Base-by-base conservation (phyloP, 2,113 vertebrate genomes). In the Rhea pennata region DNA sequence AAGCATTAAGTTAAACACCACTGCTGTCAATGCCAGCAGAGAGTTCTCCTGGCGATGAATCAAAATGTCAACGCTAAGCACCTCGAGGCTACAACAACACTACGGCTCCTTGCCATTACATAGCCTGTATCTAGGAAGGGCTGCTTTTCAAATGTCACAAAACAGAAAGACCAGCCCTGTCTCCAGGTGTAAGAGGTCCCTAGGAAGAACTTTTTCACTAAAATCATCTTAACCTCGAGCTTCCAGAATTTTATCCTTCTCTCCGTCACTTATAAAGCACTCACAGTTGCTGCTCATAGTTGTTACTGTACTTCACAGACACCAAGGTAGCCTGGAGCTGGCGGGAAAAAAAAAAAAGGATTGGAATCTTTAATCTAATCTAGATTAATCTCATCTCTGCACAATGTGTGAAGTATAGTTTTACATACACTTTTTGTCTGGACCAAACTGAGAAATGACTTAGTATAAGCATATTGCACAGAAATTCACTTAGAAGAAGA, bases 1-100 rank as follows among this genome's bases (percentile, higher is more conserved):
- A 88, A 83, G 64, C 8, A 40, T 75, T 66, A 85, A 92, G 71
- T 87, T 94, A 92, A 95, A 83, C 59, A 70, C 29, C 59, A 50
- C 17, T 39, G 46, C 26, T 85, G 64, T 73, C 78, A 94, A 20
- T 66, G 91, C 22, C 40, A 71, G 84, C 53, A 89, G 53, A 69
- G 62, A 88, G 40, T 85, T 87, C 59, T 84, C 19, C n/a, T 80
- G 76, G 73, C 2, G 4, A 46, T 23, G 69, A 83, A 93, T 91
- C 73, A 86, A 81, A 88, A 94, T 61, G 62, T 78, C 51, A 67
- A 56, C 53, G 16, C 54, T 20, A 91, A 94, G 50, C 19, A 70
- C 54, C 77, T 66, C 40, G 66, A 95, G 81, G 44, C 61, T 95
- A 78, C 77, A 89, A 66, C 46, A 93, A 16, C 46, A 69, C 48